Evolutionary conservation across 2,797 vertebrate species (phyloP), one percentile per base, ranked within the genome.

Genomic region (Enteromius thamalakanensis): DNA sequence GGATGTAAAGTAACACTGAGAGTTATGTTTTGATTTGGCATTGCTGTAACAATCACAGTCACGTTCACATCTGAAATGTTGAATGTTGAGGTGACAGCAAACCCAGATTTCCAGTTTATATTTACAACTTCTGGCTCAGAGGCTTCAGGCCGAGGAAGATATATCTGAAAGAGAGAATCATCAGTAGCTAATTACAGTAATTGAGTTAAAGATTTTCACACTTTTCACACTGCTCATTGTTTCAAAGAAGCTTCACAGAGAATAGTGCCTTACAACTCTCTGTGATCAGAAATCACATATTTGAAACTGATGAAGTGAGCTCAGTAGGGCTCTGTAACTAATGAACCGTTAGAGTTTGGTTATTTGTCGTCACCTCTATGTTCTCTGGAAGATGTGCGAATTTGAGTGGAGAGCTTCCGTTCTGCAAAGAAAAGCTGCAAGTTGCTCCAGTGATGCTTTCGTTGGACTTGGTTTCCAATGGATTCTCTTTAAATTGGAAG

Each of bases 311-410:
- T n/a, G n/a, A n/a, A n/a, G n/a, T 47, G 1, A 62, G 17, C 10
- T 21, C 12, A 78, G 0, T 64, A 45, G 19, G 4, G 14, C 62
- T 47, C 6, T 42, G 17, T 58, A 62, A 79, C 45, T 15, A 23
- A 49, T 34, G 37, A 34, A 34, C 32, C 32, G 3, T 34, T 34
- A 34, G 4, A n/a, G 7, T 68, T 67, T 0, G 1, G 15, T 65
- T 40, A 55, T 42, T n/a, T 14, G 40, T n/a, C 14, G 67, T 40
- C 89, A 96, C 95, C 94, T 95, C 91, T 51, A 96, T 88, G 79
- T 51, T 84, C 49, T 93, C 79, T 14, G 87, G 0, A 71, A 96
- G 87, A 76, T 92, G 88, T 21, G 0, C 0, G 40, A 95, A 9
- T 8, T 47, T 71, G 55, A 96, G 78, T 1, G 87, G 10, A 6